Conservation (phyloP, 2,888 invertebrate species). For the Aquatica leii region DNA sequence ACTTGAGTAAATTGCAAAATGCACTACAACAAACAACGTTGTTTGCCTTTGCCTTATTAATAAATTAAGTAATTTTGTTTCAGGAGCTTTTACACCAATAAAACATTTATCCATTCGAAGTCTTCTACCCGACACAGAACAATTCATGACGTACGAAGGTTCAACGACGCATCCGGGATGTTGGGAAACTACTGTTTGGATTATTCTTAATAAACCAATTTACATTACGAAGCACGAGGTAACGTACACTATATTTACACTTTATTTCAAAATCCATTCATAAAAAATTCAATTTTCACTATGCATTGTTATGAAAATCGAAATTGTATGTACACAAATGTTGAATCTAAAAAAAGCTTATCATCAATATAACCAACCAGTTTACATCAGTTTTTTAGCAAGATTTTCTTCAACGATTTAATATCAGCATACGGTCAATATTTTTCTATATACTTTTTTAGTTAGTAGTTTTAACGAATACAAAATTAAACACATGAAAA, state of each 20-base stretch:
- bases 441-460: too few species aligned
- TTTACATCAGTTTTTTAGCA: too few species aligned
- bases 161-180: conserved; percentile 98
- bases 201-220: conserved; percentile 96
- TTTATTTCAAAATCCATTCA: too few species aligned
- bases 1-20: conserved; percentile 14
- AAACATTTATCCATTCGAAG: conserved; percentile 85
- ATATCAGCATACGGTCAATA: too few species aligned
- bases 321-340: too few species aligned
- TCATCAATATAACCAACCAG: too few species aligned
- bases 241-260: background rate
- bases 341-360: too few species aligned
- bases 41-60: conserved; percentile 19
- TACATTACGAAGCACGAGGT: conserved; percentile 95
- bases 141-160: conserved; percentile 98
- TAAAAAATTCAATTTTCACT: too few species aligned
- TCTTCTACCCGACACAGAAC: conserved; percentile 88
- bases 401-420: too few species aligned
- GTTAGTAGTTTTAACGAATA: too few species aligned
- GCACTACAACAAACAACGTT: conserved; percentile 12
- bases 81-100: conserved; percentile 85
- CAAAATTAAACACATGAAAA: too few species aligned
- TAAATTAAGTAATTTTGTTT: conserved; percentile 43
- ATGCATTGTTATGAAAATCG: too few species aligned
- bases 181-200: conserved; percentile 99